Base-by-base conservation (phyloP, 2,113 vertebrate genomes). In the Bubo scandiacus region DNA sequence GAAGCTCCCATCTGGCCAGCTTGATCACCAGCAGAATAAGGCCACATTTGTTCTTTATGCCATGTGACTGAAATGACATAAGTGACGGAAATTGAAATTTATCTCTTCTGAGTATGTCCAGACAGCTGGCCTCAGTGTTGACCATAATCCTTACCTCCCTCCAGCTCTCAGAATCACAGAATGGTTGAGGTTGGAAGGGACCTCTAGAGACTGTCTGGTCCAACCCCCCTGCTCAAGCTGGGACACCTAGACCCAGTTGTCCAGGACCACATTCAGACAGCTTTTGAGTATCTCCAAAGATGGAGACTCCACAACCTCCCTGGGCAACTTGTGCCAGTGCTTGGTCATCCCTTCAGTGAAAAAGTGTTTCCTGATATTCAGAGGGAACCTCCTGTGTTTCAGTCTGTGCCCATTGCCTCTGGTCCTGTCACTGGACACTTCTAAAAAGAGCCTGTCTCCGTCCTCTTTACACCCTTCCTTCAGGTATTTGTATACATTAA, bases 181-280 rank as follows among this genome's bases (percentile, higher is more conserved):
- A 65, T 9, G 2, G 8, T 4, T 72, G 38, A 84, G 19, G 6
- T 8, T 77, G 21, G 25, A 81, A 90, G 25, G 2, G 4, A 20
- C 2, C 0, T 87, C 19, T 55, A 29, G 15, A 68, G 5, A 15
- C 2, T 11, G 42, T 12, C 9, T 81, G 16, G 32, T 83, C 34
- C 38, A 86, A 52, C 14, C 2, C 2, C 6, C 6, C 13, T 23
- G 27, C 38, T 67, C 15, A 77, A 27, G 21, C 17, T 86, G 59
- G 29, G 3, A 3, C 40, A 52, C 7, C 16, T 40, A 16, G 1
- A 63, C 0, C 22, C 15, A 27, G 21, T 27, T 49, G 3, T 9
- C 27, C 32, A 30, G 34, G 16, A 38, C 11, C 6, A 2, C 0
- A 2, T 26, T 13, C n/a, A 88, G 21, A 27, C 5, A 42, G 4